phyloP scores from a whole-genome alignment of 2,797 vertebrate genomes.

The Cetoscarus ocellatus region DNA sequence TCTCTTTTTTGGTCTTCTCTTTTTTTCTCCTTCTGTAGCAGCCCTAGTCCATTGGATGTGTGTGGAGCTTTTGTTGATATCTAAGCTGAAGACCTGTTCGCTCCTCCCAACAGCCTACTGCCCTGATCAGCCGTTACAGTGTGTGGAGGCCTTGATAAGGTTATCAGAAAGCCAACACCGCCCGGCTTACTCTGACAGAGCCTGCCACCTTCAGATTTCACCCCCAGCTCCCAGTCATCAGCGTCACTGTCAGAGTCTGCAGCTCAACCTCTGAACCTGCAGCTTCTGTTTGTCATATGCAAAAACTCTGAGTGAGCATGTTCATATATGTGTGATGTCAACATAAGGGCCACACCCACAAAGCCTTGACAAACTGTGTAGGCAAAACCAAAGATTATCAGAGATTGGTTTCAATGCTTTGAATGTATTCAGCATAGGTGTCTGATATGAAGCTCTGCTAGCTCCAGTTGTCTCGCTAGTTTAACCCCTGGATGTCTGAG shows the following conservation, averaged over 20 bases:
- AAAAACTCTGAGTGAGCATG: slow-evolving; percentile 22
- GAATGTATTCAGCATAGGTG: slow-evolving; percentile 1
- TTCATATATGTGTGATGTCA: slow-evolving; percentile 55
- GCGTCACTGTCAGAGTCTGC: slow-evolving; percentile 9
- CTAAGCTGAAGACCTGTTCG: slow-evolving; percentile 67
- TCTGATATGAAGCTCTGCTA: background rate
- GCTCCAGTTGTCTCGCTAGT: no score
- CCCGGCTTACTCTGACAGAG: slow-evolving; percentile 64
- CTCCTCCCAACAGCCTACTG: slow-evolving; percentile 72
- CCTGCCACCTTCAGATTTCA: slow-evolving; percentile 67
- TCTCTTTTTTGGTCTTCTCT: slow-evolving; percentile 43
- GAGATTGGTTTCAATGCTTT: slow-evolving; percentile 8
- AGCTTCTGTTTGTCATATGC: slow-evolving; percentile 43
- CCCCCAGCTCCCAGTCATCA: slow-evolving; percentile 2
- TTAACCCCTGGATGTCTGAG: no score
- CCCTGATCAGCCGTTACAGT: slow-evolving; percentile 88
- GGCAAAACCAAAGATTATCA: slow-evolving; percentile 43
- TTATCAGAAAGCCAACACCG: slow-evolving; percentile 84
- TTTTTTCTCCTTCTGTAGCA: slow-evolving; percentile 6
- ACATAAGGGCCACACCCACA: slow-evolving; percentile 10
- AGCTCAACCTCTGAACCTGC: background rate
- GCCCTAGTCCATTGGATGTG: slow-evolving; percentile 70
- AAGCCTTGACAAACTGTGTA: slow-evolving; percentile 5
- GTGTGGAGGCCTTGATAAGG: slow-evolving; percentile 89
- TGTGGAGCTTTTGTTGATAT: slow-evolving; percentile 80